These are phyloP conservation scores for Coendou prehensilis DNA, from an alignment of 2,797 vertebrate species.

Conservation along the genomic window DNA sequence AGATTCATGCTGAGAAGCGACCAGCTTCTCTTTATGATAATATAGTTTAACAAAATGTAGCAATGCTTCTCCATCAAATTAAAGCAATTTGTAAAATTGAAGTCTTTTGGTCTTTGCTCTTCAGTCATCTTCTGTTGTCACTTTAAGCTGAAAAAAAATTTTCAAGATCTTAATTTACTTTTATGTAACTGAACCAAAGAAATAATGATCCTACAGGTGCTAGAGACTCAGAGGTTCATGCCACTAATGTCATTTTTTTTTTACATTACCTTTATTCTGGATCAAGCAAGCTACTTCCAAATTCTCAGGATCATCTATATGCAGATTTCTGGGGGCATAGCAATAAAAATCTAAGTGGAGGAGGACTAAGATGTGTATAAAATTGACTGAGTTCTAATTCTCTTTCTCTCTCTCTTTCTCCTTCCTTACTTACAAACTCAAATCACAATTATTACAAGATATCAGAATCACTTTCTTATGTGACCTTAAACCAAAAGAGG, in stretches of 20 bases:
- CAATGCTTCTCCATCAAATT: slow-evolving; percentile 89
- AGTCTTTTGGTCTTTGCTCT: slow-evolving; percentile 86
- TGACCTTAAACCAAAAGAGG: not conserved
- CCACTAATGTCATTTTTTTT: not conserved
- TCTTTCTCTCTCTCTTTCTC: not conserved
- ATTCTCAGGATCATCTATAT: not conserved
- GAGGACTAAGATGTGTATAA: not conserved
- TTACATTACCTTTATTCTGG: not conserved
- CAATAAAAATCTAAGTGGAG: not conserved
- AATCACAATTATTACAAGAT: not conserved
- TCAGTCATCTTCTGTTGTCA: slow-evolving; percentile 87
- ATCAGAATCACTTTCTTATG: slow-evolving; percentile 38
- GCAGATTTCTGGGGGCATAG: not conserved
- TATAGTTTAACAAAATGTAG: slow-evolving; percentile 89
- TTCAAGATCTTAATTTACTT: slow-evolving; percentile 67
- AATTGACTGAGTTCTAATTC: accelerated
- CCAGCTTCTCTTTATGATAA: slow-evolving; percentile 89
- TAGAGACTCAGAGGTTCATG: slow-evolving; percentile 50
- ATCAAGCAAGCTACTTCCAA: not conserved
- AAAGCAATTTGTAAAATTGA: slow-evolving; percentile 89
- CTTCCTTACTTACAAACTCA: not conserved
- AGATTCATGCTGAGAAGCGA: slow-evolving; percentile 88
- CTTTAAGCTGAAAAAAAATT: slow-evolving; percentile 75
- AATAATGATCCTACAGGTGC: slow-evolving; percentile 25
- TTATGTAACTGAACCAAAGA: slow-evolving; percentile 32